Percentiles rank a stretch among this genome's conserved stretches.
Evolutionary conservation across 2,888 invertebrate species (phyloP).

Genomic region (Corbicula japonica): DNA sequence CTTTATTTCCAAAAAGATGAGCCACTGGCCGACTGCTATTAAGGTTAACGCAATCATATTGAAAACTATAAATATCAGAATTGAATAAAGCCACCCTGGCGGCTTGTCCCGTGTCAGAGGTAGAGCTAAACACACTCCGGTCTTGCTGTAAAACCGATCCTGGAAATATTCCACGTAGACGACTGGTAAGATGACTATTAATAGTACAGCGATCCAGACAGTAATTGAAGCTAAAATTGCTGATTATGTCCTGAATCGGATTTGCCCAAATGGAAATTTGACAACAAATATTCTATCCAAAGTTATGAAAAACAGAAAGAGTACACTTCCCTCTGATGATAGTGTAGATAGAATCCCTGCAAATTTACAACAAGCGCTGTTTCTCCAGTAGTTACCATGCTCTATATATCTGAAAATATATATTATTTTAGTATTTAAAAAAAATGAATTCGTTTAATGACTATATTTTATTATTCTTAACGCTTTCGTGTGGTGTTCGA

Average conservation of each 20-base stretch:
- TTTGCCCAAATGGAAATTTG: constrained; percentile 87
- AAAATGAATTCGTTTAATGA: too few species aligned
- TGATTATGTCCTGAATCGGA: constrained; percentile 65
- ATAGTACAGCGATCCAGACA: constrained; percentile 77
- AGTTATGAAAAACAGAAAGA: constrained; percentile 89
- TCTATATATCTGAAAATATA: constrained; percentile 50
- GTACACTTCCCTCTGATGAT: constrained; percentile 89
- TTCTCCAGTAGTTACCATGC: constrained; percentile 62
- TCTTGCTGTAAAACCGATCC: constrained; percentile 79
- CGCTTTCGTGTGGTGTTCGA: too few species aligned
- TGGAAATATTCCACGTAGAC: constrained; percentile 78
- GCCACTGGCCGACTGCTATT: constrained; percentile 79
- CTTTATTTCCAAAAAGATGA: constrained; percentile 79
- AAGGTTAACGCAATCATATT: constrained; percentile 80
- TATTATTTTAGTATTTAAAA: too few species aligned
- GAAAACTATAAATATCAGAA: constrained; percentile 80
- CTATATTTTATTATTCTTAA: too few species aligned
- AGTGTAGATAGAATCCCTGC: constrained; percentile 66
- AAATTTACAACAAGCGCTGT: constrained; percentile 58
- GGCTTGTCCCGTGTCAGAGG: constrained; percentile 81
- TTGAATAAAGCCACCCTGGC: constrained; percentile 84
- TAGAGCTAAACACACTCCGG: constrained; percentile 82
- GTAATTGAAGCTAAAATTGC: constrained; percentile 65
- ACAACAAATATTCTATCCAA: constrained; percentile 90
- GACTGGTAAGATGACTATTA: constrained; percentile 82